Percentiles rank a stretch among this genome's conserved stretches.
Conservation (phyloP, 2,888 invertebrate species). For the Malthinus flaveolus region DNA sequence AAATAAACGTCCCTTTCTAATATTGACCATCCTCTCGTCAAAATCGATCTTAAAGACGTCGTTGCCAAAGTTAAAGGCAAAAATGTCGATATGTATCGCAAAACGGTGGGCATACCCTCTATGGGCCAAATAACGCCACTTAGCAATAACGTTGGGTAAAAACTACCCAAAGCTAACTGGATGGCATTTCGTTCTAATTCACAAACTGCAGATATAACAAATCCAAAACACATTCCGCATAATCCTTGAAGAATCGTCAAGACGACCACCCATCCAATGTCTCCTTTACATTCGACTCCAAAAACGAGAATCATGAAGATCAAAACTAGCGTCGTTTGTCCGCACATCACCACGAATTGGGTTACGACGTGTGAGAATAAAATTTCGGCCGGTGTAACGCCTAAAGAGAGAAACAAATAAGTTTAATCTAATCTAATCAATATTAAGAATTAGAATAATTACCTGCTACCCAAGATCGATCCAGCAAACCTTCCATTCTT, state of each 20-base stretch:
- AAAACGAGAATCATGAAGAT: constrained; percentile 91
- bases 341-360: constrained; percentile 93
- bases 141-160: constrained; percentile 90
- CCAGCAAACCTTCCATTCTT: constrained; percentile 87
- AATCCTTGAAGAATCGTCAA: constrained; percentile 88
- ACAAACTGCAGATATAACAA: constrained; percentile 91
- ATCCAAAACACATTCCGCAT: constrained; percentile 96
- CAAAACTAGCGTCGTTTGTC: constrained; percentile 88
- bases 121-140: constrained; percentile 97
- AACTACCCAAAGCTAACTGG: constrained; percentile 89
- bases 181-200: constrained; percentile 92
- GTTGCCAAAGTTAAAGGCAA: constrained; percentile 91
- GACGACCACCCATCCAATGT: constrained; percentile 80
- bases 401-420: constrained; percentile 54
- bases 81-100: constrained; percentile 77
- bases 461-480: constrained; percentile 90
- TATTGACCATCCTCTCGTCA: constrained; percentile 87
- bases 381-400: constrained; percentile 89
- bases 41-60: constrained; percentile 83
- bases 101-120: constrained; percentile 88
- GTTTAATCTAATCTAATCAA: no score
- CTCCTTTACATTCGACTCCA: constrained; percentile 87
- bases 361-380: constrained; percentile 92
- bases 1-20: constrained; percentile 81
- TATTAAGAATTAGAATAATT: constrained; percentile 25